Base-by-base conservation (phyloP, 2,113 vertebrate genomes). In the Regulus satrapa region DNA sequence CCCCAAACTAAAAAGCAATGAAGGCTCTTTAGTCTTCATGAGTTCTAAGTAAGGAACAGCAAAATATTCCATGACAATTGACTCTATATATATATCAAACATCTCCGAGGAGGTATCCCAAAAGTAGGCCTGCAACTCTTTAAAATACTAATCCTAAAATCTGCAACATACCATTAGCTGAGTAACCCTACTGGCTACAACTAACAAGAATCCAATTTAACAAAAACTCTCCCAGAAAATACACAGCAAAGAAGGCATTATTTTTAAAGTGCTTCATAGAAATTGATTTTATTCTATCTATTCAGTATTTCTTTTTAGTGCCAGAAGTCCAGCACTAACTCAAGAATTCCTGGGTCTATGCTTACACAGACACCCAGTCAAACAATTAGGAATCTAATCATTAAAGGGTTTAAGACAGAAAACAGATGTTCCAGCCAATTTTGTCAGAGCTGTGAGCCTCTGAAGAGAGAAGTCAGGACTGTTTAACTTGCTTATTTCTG, bases 341-440 rank as follows among this genome's bases (percentile, higher is more conserved):
- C 58, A 72, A 76, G 84, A 93, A 91, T 32, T 67, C 5, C 67
- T 69, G 40, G 14, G 19, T 67, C 72, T 80, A 29, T 76, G 24
- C 58, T 79, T 85, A 64, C 32, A 64, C 54, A 88, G 80, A 85
- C 80, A 92, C 68, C 36, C 71, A 95, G 82, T 79, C 77, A 89
- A 95, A 91, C 80, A 88, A 94, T 91, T 95, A 96, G 77, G 67
- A 91, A 85, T 24, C 20, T 78, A 85, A 93, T 93, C 80, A 84
- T 76, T 88, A 90, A 81, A 94, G 80, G 89, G 83, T 93, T 89
- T 95, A 85, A 88, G 95, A 95, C 83, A 95, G 72, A 96, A 96
- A 96, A 89, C 96, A 97, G 95, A 96, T 94, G 85, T 88, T 96
- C 41, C 46, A 75, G 75, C 62, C 89, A 95, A 89, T 91, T 91